Percentiles rank a stretch among this genome's conserved stretches.
phyloP scores from a whole-genome alignment of 2,888 invertebrate genomes.

The Lithophane leautieri region DNA sequence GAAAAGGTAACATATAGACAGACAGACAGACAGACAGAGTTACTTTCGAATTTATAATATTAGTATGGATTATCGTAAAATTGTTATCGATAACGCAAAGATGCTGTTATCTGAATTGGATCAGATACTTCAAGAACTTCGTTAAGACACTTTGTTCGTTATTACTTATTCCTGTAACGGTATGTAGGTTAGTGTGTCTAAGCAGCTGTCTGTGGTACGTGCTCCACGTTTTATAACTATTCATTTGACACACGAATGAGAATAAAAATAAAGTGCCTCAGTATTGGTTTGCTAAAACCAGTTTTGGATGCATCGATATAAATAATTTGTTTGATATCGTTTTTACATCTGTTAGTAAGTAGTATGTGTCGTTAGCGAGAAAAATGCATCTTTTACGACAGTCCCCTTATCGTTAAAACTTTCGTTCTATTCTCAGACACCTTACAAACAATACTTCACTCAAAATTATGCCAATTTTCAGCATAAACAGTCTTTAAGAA shows the following conservation, averaged over 20 bases:
- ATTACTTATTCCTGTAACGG: slow-evolving; percentile 17
- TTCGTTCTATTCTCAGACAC: slow-evolving; percentile 20
- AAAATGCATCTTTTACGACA: background rate
- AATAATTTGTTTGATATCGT: background rate
- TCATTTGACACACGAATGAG: slow-evolving; percentile 12
- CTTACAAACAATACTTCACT: slow-evolving; percentile 3
- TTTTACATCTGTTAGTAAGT: slow-evolving; percentile 10
- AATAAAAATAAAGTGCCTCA: slow-evolving; percentile 18
- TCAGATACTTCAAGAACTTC: slow-evolving; percentile 26
- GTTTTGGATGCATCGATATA: background rate
- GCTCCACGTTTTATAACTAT: slow-evolving; percentile 33
- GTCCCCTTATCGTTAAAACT: background rate
- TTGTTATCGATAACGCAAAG: slow-evolving; percentile 5
- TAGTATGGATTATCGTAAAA: background rate
- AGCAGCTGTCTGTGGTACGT: slow-evolving; percentile 49
- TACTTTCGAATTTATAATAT: no score
- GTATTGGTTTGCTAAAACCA: background rate
- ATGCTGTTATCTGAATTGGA: slow-evolving; percentile 36
- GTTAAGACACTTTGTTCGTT: slow-evolving; percentile 16
- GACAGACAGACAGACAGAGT: no score
- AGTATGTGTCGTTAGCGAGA: background rate
- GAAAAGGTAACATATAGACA: no score
- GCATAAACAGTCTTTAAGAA: slow-evolving; percentile 33
- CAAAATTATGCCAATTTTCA: slow-evolving; percentile 21
- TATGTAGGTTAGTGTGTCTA: slow-evolving; percentile 48